These are phyloP conservation scores for Nebria ingens DNA, from an alignment of 1,140 invertebrate genomes.

Conservation along the genomic window DNA sequence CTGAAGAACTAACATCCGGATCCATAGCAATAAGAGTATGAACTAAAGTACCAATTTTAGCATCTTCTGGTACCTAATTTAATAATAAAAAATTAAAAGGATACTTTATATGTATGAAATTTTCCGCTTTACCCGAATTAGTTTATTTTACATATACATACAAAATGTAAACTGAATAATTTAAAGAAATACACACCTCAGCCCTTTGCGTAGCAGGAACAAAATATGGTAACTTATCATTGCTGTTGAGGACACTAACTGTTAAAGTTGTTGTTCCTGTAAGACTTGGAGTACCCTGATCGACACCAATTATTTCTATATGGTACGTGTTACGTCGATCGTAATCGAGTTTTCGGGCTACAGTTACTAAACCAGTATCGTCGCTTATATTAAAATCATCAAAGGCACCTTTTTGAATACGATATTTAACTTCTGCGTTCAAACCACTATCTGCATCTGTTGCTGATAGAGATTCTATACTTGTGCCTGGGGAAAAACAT, in stretches of 20 bases:
- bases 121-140: neutral
- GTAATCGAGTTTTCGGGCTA: conserved; percentile 71
- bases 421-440: conserved; percentile 70
- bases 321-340: conserved; percentile 66
- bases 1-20: conserved; percentile 61
- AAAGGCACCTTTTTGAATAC: conserved; percentile 71
- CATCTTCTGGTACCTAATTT: conserved; percentile 58
- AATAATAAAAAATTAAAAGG: conserved; percentile 2
- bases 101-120: neutral
- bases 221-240: conserved; percentile 83
- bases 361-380: conserved; percentile 60
- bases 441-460: conserved; percentile 72
- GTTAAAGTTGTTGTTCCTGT: conserved; percentile 71
- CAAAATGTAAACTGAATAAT: too few species aligned
- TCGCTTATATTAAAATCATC: conserved; percentile 75
- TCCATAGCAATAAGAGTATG: conserved; percentile 66
- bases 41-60: conserved; percentile 58
- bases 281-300: conserved; percentile 65
- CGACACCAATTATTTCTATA: conserved; percentile 69
- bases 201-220: conserved; percentile 68
- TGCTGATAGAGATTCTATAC: conserved; percentile 58
- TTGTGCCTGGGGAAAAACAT: conserved; percentile 41
- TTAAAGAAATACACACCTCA: conserved; percentile 44
- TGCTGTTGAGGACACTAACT: conserved; percentile 71
- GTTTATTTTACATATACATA: neutral